Percentiles rank a stretch among this genome's conserved stretches.
Conservation (phyloP, 2,113 vertebrate species). For the Laticauda colubrina region DNA sequence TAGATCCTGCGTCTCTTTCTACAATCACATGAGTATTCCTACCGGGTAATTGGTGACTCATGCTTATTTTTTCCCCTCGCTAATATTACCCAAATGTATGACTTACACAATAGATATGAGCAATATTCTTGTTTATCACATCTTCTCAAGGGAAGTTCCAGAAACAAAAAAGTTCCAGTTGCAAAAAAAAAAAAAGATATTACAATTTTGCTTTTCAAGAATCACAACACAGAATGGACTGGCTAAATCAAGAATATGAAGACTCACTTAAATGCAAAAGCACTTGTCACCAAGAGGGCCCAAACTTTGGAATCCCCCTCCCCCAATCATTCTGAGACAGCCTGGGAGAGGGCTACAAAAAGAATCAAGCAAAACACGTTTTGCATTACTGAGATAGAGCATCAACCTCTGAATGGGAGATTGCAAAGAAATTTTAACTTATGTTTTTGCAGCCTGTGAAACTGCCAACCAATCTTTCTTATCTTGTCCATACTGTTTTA, state of each 20-base stretch:
- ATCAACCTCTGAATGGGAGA: background rate
- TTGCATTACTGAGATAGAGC: background rate
- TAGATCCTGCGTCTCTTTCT: slow-evolving; percentile 12
- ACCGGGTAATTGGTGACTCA: slow-evolving; percentile 30
- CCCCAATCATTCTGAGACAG: background rate
- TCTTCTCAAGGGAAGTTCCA: slow-evolving; percentile 22
- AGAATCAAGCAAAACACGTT: background rate
- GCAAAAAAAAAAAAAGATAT: background rate
- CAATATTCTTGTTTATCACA: slow-evolving; percentile 16
- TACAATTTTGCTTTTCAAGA: slow-evolving; percentile 11
- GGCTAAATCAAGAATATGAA: background rate
- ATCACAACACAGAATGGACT: background rate
- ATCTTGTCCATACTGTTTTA: background rate
- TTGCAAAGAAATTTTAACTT: background rate
- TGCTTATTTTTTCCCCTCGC: slow-evolving; percentile 40
- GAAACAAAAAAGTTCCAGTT: too few relatives aligned
- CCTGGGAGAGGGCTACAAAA: background rate
- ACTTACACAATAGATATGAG: slow-evolving; percentile 27
- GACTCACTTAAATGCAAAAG: background rate
- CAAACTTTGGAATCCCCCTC: background rate
- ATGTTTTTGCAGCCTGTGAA: background rate
- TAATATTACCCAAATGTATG: slow-evolving; percentile 25
- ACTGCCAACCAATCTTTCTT: background rate
- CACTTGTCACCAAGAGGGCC: background rate
- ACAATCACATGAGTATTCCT: slow-evolving; percentile 25